These are phyloP conservation scores for Metacarcinus magister DNA, from an alignment of 2,888 invertebrate genomes.

Conservation along the genomic window DNA sequence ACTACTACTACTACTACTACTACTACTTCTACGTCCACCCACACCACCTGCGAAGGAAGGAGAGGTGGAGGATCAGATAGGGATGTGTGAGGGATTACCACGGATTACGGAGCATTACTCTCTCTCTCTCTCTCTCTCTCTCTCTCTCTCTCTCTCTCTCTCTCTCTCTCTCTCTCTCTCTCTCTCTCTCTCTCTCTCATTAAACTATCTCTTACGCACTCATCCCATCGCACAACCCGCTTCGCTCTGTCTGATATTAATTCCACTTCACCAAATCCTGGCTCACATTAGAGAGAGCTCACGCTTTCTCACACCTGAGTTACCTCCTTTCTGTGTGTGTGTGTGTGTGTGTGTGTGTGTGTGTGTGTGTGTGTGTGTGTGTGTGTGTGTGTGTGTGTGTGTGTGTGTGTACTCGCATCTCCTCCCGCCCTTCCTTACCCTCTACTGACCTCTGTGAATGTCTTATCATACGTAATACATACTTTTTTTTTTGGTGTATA, in stretches of 20 bases:
- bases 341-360: background rate
- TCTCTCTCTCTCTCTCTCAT: constrained; percentile 18
- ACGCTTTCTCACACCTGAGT: background rate
- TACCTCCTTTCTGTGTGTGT: background rate
- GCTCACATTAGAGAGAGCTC: constrained; percentile 15
- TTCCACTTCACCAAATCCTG: constrained; percentile 5
- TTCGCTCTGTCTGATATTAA: constrained; percentile 26
- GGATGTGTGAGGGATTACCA: background rate
- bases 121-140: constrained; percentile 20
- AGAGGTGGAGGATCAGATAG: background rate
- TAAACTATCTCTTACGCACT: background rate
- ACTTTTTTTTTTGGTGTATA: background rate
- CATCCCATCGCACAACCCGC: background rate
- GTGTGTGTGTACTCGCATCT: background rate
- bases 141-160: constrained; percentile 2
- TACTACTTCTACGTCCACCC: background rate
- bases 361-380: too few relatives aligned
- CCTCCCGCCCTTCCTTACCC: background rate
- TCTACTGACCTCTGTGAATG: background rate
- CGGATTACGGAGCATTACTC: background rate
- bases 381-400: too few relatives aligned
- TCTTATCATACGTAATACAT: background rate
- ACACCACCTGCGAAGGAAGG: background rate
- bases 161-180: constrained; percentile 26
- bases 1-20: constrained; percentile 12